Evolutionary conservation across 2,113 vertebrate genomes (phyloP).

Genomic region (Alaudala cheleensis): DNA sequence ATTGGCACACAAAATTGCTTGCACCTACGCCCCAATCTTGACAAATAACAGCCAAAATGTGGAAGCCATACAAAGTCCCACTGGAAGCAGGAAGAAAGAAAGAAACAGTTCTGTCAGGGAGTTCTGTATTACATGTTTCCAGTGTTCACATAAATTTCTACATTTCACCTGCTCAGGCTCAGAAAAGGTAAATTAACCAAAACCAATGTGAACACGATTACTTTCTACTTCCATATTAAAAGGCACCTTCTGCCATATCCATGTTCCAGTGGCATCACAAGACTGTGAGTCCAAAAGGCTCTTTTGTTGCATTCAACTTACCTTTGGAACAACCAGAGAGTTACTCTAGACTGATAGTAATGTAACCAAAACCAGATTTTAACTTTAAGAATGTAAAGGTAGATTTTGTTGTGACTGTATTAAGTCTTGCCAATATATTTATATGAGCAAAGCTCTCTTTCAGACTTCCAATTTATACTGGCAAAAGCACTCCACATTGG

Average conservation of each 20-base stretch:
- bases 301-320: background rate
- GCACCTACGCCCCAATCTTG: conserved; percentile 21
- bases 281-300: background rate
- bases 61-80: conserved; percentile 8
- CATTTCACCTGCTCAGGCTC: conserved; percentile 28
- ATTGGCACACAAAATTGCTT: conserved; percentile 29
- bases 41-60: conserved; percentile 56
- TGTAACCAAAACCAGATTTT: conserved; percentile 10
- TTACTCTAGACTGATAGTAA: background rate
- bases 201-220: background rate
- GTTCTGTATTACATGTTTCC: background rate
- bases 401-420: background rate
- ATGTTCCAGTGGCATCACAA: background rate
- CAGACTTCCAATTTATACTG: conserved; percentile 19
- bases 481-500: background rate
- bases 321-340: background rate
- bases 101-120: background rate
- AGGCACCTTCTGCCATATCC: background rate
- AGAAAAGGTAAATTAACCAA: conserved; percentile 22
- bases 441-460: conserved; percentile 16
- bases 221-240: background rate
- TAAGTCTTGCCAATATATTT: conserved; percentile 33
- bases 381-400: conserved; percentile 24
- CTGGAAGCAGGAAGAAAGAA: background rate
- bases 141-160: conserved; percentile 25